Evolutionary conservation across 2,888 invertebrate genomes (phyloP).

Genomic region (Helicoverpa assulta): DNA sequence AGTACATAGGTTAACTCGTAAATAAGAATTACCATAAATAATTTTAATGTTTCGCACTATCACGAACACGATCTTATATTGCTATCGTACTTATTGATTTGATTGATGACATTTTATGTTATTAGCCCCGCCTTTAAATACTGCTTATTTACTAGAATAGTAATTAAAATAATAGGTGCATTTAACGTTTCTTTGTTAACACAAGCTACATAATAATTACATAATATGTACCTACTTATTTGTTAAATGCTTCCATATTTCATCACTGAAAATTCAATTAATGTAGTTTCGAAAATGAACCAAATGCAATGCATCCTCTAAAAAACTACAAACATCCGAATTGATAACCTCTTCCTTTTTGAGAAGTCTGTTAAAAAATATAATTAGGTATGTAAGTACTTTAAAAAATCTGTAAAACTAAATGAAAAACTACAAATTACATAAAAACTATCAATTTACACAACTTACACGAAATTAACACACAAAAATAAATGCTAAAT

Average conservation of each 20-base stretch:
- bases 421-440: neutral
- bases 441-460: neutral
- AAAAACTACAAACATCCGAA: too few relatives aligned
- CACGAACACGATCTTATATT: slow-evolving; percentile 41
- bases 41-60: slow-evolving; percentile 27
- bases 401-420: neutral
- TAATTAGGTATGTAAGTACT: too few relatives aligned
- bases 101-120: slow-evolving; percentile 42
- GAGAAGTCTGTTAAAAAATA: too few relatives aligned
- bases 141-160: slow-evolving; percentile 14
- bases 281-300: too few relatives aligned
- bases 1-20: slow-evolving; percentile 22
- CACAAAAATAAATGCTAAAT: slow-evolving; percentile 10
- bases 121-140: slow-evolving; percentile 15
- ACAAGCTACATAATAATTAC: too few relatives aligned
- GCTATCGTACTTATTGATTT: slow-evolving; percentile 32
- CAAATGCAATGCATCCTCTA: too few relatives aligned
- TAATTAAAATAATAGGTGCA: neutral
- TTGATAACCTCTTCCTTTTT: too few relatives aligned
- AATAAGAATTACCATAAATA: slow-evolving; percentile 44
- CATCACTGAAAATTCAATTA: too few relatives aligned
- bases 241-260: too few relatives aligned
- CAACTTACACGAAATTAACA: slow-evolving; percentile 4
- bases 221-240: too few relatives aligned
- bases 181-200: too few relatives aligned